These are phyloP conservation scores for Gymnogyps californianus DNA, from an alignment of 2,113 vertebrate genomes.

Conservation along the genomic window DNA sequence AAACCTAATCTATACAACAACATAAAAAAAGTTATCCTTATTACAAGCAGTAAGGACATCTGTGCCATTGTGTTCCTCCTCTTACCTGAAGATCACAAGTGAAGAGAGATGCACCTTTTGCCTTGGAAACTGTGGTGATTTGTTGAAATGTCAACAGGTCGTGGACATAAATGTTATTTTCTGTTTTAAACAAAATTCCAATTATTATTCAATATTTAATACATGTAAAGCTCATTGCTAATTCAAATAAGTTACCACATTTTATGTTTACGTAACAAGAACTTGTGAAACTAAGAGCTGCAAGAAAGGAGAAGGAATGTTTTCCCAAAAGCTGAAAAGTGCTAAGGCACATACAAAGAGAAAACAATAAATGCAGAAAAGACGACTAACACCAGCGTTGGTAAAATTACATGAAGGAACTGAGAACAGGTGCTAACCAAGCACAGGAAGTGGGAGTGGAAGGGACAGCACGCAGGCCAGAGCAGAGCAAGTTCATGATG, in stretches of 20 bases:
- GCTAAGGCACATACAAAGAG: neutral
- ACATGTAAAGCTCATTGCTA: neutral
- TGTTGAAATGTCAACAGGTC: constrained; percentile 98
- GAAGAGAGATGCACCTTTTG: constrained; percentile 92
- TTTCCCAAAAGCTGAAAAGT: neutral
- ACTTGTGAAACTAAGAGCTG: neutral
- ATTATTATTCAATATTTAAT: constrained; percentile 2
- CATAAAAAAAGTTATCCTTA: neutral
- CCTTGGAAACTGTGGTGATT: constrained; percentile 93
- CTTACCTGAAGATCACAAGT: constrained; percentile 93
- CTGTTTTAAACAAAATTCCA: constrained; percentile 70
- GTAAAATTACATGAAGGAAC: neutral
- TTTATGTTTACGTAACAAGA: neutral
- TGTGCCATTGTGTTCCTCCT: neutral
- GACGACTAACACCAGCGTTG: accelerated
- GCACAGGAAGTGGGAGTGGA: neutral
- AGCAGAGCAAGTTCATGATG: neutral
- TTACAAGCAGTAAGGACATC: neutral
- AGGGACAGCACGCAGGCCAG: neutral
- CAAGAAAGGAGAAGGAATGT: neutral
- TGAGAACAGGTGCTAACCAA: neutral
- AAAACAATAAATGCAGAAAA: neutral
- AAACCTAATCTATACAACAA: neutral
- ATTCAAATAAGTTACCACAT: neutral
- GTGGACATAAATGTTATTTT: constrained; percentile 97